phyloP scores from a whole-genome alignment of 1,140 invertebrate species.

The Apis laboriosa region DNA sequence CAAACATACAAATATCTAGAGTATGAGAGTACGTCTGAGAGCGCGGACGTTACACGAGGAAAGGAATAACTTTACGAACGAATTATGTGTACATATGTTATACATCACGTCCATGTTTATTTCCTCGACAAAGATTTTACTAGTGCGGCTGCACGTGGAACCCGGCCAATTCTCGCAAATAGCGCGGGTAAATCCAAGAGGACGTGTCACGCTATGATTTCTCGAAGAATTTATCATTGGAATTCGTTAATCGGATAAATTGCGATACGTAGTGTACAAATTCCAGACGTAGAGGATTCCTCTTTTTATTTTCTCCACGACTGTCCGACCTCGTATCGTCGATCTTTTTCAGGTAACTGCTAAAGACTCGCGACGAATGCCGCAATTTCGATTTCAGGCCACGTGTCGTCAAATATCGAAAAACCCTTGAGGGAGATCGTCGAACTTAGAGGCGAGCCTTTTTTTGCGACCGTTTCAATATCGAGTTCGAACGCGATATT shows the following conservation, averaged over 20 bases:
- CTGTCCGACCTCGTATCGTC: too few species aligned
- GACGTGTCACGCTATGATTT: conserved; percentile 53
- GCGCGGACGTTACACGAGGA: too few species aligned
- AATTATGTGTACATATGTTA: neutral
- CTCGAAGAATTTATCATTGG: conserved; percentile 46
- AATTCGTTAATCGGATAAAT: conserved; percentile 22
- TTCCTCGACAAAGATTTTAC: neutral
- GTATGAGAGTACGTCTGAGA: neutral
- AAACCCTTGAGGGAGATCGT: too few species aligned
- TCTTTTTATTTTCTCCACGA: neutral
- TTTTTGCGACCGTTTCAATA: neutral
- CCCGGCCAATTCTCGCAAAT: conserved; percentile 3
- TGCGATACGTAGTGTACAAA: conserved; percentile 21
- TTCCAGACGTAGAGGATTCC: conserved; percentile 12
- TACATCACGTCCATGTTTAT: too few species aligned
- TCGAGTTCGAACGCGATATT: neutral
- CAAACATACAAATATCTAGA: too few species aligned
- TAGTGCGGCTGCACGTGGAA: neutral
- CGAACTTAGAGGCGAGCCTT: neutral
- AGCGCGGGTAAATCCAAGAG: neutral
- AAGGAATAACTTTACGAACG: neutral
- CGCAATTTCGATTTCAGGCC: neutral
- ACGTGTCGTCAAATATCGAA: neutral
- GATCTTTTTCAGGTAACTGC: neutral
- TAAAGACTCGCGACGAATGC: neutral